phyloP scores from a whole-genome alignment of 2,797 vertebrate genomes.

The Eidolon dupreanum region DNA sequence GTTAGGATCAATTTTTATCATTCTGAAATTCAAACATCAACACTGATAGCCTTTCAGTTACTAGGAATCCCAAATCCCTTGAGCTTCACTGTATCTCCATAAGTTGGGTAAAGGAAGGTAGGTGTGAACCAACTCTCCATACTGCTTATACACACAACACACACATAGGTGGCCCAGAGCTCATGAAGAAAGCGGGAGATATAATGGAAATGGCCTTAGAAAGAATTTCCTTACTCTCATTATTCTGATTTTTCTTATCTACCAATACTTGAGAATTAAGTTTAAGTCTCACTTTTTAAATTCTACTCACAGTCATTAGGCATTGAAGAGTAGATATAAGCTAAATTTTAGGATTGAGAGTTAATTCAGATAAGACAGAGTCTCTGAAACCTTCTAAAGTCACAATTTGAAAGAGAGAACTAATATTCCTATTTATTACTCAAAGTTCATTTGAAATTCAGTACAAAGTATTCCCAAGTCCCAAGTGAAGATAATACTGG shows the following conservation, averaged over 20 bases:
- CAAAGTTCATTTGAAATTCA: constrained; percentile 51
- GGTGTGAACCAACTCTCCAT: neutral
- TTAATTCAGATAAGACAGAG: constrained; percentile 9
- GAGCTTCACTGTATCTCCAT: neutral
- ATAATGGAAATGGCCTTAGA: neutral
- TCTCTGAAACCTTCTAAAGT: constrained; percentile 22
- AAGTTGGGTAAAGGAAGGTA: neutral
- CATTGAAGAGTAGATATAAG: neutral
- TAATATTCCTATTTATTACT: constrained; percentile 1
- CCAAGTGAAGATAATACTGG: constrained; percentile 22
- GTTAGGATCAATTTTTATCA: neutral
- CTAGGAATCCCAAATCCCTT: neutral
- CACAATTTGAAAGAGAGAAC: neutral
- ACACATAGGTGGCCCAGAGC: neutral
- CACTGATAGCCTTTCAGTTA: neutral
- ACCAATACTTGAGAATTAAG: neutral
- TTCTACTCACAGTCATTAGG: neutral
- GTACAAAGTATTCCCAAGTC: constrained; percentile 10
- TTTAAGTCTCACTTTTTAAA: constrained; percentile 2
- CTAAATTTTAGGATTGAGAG: neutral
- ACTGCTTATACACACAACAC: neutral
- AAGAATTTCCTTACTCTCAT: neutral
- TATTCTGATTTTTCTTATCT: neutral
- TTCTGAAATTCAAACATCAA: constrained; percentile 30
- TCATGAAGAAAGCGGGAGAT: neutral